These are phyloP conservation scores for Ariolimax columbianus DNA, from an alignment of 2,888 invertebrate genomes.

Conservation along the genomic window DNA sequence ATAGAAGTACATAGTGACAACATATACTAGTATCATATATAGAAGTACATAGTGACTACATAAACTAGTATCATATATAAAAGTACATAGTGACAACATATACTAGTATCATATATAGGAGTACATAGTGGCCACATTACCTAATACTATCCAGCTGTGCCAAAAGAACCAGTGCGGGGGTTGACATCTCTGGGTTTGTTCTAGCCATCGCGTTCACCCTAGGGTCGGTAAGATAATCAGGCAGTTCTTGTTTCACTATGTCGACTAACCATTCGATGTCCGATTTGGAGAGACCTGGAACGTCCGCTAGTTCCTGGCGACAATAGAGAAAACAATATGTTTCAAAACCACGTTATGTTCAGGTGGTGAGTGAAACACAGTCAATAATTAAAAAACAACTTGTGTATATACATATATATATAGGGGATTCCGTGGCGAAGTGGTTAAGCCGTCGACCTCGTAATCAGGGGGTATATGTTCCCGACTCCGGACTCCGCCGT, in stretches of 20 bases:
- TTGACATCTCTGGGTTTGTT: background rate
- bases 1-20: too few species aligned
- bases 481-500: background rate
- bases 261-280: conserved; percentile 24
- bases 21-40: too few species aligned
- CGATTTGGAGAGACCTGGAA: background rate
- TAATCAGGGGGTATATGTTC: background rate
- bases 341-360: background rate
- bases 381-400: background rate
- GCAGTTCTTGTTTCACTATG: background rate
- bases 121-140: background rate
- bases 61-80: too few species aligned
- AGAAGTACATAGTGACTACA: too few species aligned
- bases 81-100: too few species aligned
- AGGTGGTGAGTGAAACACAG: too few species aligned
- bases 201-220: conserved; percentile 10
- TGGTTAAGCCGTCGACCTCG: background rate
- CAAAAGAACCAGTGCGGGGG: conserved; percentile 2
- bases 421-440: background rate
- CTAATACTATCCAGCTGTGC: conserved; percentile 23
- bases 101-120: too few species aligned
- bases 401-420: background rate
- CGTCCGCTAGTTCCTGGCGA: conserved; percentile 5
- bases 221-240: conserved; percentile 6
- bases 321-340: background rate